Evolutionary conservation across 2,113 vertebrate genomes (phyloP), one percentile per base, ranked within the genome.

Genomic region (Platysternon megacephalum): DNA sequence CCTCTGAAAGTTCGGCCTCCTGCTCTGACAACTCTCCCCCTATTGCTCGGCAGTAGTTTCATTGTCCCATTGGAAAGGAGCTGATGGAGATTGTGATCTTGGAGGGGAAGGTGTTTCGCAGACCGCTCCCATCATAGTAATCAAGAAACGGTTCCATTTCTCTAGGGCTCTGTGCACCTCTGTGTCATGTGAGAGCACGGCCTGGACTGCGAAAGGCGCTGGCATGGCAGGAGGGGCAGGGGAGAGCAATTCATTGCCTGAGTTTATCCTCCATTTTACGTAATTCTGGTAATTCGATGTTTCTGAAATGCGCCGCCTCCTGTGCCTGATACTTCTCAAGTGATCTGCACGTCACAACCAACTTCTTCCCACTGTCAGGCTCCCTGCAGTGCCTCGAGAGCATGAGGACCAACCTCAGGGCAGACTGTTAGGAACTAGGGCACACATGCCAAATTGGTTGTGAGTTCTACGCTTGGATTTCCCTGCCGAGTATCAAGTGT

Each of bases 281-380:
- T n/a, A 72, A 90, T 5, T 4, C 28, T 28, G 52, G 13, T 26
- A 76, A 26, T 44, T 44, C 22, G 14, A 44, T 83, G 48, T 48
- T 86, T 86, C 82, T 61, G 85, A 82, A 92, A 56, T 49, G 16
- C 3, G 11, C n/a, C 13, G 1, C 5, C 10, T 85, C 56, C 56
- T 84, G 86, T 4, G 44, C 28, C 32, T 0, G 0, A 46, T 26
- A 22, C 3, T 8, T 85, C 6, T 2, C 82, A 51, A 13, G 80
- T 35, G 56, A 61, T 2, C 22, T 79, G 76, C 51, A 10, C 2
- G 52, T 39, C 8, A 35, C 85, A 72, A 87, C 74, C 52, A 3
- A 55, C 68, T 74, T 19, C 65, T 78, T 79, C 58, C 58, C 13
- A 61, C 58, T 8, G 29, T 35, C 58, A 35, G 29, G 61, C 58